Percentiles rank a stretch among this genome's conserved stretches.
Conservation (phyloP, 2,113 vertebrate genomes). For the Isurus oxyrinchus region DNA sequence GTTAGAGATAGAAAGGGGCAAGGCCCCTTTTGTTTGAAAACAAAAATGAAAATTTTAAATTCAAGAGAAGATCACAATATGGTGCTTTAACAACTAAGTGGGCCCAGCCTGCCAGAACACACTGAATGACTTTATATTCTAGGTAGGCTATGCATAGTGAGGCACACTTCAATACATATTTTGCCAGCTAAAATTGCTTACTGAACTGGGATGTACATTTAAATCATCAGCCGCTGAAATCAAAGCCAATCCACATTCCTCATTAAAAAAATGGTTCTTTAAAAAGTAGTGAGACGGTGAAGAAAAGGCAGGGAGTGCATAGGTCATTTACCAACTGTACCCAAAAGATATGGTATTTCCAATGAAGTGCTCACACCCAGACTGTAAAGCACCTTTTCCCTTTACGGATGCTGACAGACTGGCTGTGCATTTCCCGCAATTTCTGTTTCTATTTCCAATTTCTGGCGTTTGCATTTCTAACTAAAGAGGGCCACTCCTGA, state of each 20-base stretch:
- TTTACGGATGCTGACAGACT: neutral
- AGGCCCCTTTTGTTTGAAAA: no score
- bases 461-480: neutral
- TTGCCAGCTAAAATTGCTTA: neutral
- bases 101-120: no score
- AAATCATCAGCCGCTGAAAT: neutral
- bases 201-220: neutral
- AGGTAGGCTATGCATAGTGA: neutral
- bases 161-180: neutral
- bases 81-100: no score
- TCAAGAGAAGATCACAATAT: no score
- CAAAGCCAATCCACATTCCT: neutral
- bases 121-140: neutral
- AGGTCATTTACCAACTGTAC: neutral
- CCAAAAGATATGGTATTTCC: neutral
- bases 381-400: neutral
- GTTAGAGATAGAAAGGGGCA: no score
- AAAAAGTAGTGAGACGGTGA: neutral
- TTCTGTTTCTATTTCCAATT: neutral
- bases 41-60: no score
- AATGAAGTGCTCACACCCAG: neutral
- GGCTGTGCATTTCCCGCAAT: neutral
- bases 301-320: neutral
- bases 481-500: no score
- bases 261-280: no score